A percentile compares a stretch with the other conserved stretches of the same genome.
These are phyloP conservation scores for Manacus vitellinus DNA, from an alignment of 2,113 vertebrate genomes.

Conservation along the genomic window DNA sequence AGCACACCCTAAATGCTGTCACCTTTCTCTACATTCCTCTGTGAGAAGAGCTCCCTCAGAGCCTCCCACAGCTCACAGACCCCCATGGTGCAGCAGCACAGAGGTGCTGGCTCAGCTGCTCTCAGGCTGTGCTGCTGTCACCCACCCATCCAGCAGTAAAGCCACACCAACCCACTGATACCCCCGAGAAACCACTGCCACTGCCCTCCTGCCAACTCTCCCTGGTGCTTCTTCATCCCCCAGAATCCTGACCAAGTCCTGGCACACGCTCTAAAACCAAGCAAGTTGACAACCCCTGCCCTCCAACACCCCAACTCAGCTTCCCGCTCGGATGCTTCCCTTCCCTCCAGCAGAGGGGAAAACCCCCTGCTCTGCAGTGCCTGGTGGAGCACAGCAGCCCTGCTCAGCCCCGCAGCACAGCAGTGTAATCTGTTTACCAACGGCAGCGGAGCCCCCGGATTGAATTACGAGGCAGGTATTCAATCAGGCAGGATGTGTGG, in stretches of 20 bases:
- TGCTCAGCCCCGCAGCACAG: not conserved
- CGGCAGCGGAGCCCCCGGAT: slow-evolving; percentile 41
- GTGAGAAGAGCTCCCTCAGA: not conserved
- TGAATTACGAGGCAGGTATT: slow-evolving; percentile 65
- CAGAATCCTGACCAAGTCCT: not conserved
- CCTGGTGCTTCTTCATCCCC: not conserved
- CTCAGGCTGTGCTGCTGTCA: not conserved
- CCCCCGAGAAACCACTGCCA: not conserved
- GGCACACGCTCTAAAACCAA: not conserved
- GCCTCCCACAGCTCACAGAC: not conserved
- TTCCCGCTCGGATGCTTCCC: not conserved
- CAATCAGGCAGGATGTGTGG: slow-evolving; percentile 51
- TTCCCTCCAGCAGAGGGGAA: not conserved
- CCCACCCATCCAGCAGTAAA: not conserved
- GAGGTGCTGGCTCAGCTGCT: not conserved
- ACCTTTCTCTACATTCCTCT: too few relatives aligned
- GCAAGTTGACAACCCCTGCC: not conserved
- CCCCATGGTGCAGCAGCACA: not conserved
- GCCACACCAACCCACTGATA: not conserved
- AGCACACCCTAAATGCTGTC: not conserved
- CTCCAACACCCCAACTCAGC: not conserved
- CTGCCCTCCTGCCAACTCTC: not conserved
- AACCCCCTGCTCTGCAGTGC: not conserved
- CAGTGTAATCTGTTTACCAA: slow-evolving; percentile 27
- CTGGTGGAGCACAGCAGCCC: not conserved